Evolutionary conservation across 2,797 vertebrate species (phyloP).

Genomic region (Luscinia megarhynchos): DNA sequence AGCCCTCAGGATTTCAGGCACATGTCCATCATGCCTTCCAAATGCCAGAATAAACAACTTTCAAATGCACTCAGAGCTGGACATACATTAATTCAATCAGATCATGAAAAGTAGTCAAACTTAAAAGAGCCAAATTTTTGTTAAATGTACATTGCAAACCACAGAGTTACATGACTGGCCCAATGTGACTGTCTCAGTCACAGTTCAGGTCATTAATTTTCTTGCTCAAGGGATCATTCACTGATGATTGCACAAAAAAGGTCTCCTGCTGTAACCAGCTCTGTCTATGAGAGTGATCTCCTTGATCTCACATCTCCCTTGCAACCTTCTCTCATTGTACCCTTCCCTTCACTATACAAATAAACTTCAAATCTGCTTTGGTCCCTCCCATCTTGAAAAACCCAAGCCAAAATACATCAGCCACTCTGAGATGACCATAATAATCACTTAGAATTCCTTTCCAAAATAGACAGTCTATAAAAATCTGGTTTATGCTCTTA

Average conservation of each 20-base stretch:
- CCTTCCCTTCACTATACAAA: not conserved
- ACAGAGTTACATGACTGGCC: not conserved
- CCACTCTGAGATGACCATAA: not conserved
- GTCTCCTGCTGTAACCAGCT: not conserved
- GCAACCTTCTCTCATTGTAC: not conserved
- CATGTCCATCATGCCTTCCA: not conserved
- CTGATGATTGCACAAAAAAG: not conserved
- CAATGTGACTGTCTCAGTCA: not conserved
- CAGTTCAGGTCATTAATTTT: not conserved
- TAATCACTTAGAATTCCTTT: not conserved
- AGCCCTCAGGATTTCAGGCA: not conserved
- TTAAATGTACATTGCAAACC: not conserved
- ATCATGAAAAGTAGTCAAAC: rapidly evolving
- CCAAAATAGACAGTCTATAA: not conserved
- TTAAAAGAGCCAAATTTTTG: not conserved
- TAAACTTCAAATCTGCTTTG: not conserved
- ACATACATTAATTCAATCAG: not conserved
- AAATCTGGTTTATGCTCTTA: not conserved
- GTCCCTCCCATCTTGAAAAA: not conserved
- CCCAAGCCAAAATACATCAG: not conserved
- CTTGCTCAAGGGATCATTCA: not conserved
- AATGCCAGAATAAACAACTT: not conserved
- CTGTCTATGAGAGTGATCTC: not conserved
- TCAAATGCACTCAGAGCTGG: not conserved
- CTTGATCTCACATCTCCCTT: not conserved